Evolutionary conservation across 92 coral and sea anemone species (phyloP), one percentile per base, ranked within the genome.

Genomic region (Virgularia gustaviana): DNA sequence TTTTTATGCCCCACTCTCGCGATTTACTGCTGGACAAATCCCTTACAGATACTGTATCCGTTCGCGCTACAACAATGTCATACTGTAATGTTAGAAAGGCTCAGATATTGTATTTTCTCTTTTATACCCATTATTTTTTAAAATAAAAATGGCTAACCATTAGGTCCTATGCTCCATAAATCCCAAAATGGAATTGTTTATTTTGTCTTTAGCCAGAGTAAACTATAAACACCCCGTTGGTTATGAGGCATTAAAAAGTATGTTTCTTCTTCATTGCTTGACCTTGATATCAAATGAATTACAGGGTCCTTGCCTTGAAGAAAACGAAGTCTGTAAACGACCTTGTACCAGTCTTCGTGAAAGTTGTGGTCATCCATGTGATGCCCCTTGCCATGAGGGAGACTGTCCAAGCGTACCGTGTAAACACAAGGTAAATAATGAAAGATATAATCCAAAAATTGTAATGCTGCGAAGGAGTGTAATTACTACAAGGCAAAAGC

Each of bases 321-420:
- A 83, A 8, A 70, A 62, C 24, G 86, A 88, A 29, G 23, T 68
- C 12, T 92, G 98, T 81, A 71, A 59, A 16, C 96, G 89, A 75
- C 86, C 92, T n/a, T 91, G 97, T 60, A 36, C 66, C 4, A 52
- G 74, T 45, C 76, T 66, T 39, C 88, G 97, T n/a, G 81, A 86
- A 55, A 89, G 76, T 49, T 91, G 97, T 76, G 88, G 88, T 35
- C 97, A 91, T 71, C 79, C 83, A 5, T 91, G 97, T 76, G 92
- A 86, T 23, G 82, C 85, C 6, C 83, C 81, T 0, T 91, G 97
- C 38, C 97, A 91, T 56, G 35, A 42, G 27, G 83, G 88, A 31
- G 37, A 78, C 68, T 91, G 96, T 55, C 96, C 97, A 25, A 27
- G 60, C 9, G 39, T 71, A 31, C 63, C 96, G 1, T 91, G 97